Base-by-base conservation (phyloP, 2,888 invertebrate species). In the Phrixothrix hirtus region DNA sequence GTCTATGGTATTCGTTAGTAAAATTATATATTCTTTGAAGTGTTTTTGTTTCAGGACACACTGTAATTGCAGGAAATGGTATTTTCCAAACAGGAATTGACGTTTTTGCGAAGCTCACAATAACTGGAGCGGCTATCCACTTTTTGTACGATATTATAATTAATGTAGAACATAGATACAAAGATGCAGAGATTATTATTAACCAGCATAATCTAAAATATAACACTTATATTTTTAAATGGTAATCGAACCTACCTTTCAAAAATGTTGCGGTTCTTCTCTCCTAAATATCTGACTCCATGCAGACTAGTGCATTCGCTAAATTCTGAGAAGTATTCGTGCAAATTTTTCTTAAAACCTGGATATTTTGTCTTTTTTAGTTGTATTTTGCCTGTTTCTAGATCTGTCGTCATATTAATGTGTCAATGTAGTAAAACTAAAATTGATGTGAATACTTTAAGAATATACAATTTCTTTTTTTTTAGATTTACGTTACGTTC, bases 111-210 rank as follows among this genome's bases (percentile, higher is more conserved):
- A 85, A 85, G 63, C 83, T 84, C 3, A 85, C 85, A 62, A 85
- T 86, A 0, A 85, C 85, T 0, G 85, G 85, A 63, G 81, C 83
- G 56, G 81, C 79, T 53, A 82, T 79, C 85, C 85, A 86, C 67
- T 85, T 85, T 59, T 78, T 77, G 80, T 82, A 85, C 9, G 84
- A 79, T 66, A 83, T 81, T 51, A 77, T 73, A 21, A 83, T 84
- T 1, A 83, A 70, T 17, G 75, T 75, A 37, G 77, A 70, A 60
- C 84, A 84, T 3, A 55, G 15, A 11, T 26, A 55, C 9, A 55
- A 25, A 1, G 50, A 55, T 13, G 44, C 34, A 2, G 41, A 31
- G 5, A 66, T 49, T 1, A 60, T 55, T 43, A 82, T 74, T n/a
- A 83, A 70, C 87, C 87, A 87, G 65, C 84, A 85, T 16, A 85